Base-by-base conservation (phyloP, 2,113 vertebrate genomes). In the Elephantulus edwardii region DNA sequence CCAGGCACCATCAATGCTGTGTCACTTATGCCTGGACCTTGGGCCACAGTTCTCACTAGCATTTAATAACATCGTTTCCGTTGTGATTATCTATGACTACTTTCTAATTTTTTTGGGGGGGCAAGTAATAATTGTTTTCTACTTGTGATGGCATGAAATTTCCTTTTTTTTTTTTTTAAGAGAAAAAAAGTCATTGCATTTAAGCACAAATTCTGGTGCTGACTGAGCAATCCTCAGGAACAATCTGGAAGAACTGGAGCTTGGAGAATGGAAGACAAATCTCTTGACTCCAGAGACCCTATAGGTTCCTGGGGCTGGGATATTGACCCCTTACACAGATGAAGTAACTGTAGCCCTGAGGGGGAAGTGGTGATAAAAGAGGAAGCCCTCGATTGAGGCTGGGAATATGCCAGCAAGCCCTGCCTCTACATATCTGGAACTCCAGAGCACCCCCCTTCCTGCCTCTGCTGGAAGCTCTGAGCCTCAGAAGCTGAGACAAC, bases 41-140 rank as follows among this genome's bases (percentile, higher is more conserved):
- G n/a, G n/a, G n/a, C 3, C 2, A 5, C 22, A 17, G 58, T 0
- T 0, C 4, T 11, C 5, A 26, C 13, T 26, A 10, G 16, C 40
- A 42, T 17, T 64, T 24, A 30, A 30, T n/a, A 8, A 12, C 48
- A 10, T 66, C 8, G 6, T 72, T 54, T 40, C 64, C 7, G 0
- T 8, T 0, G 33, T 33, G 40, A 8, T 71, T 66, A 38, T 81
- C 74, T 48, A 52, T 3, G 58, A 66, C 60, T 28, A 30, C 26
- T 58, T n/a, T 52, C 84, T 79, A 35, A 60, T 87, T 64, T 38
- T 84, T n/a, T n/a, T n/a, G n/a, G n/a, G n/a, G n/a, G n/a, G 64
- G 52, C 33, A 9, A 33, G 8, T 42, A 58, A 44, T 19, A 2
- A 16, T 54, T 24, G 1, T 54, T 46, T 75, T 80, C 72, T 52